Base-by-base conservation (phyloP, 2,797 vertebrate genomes). In the Falco naumanni region DNA sequence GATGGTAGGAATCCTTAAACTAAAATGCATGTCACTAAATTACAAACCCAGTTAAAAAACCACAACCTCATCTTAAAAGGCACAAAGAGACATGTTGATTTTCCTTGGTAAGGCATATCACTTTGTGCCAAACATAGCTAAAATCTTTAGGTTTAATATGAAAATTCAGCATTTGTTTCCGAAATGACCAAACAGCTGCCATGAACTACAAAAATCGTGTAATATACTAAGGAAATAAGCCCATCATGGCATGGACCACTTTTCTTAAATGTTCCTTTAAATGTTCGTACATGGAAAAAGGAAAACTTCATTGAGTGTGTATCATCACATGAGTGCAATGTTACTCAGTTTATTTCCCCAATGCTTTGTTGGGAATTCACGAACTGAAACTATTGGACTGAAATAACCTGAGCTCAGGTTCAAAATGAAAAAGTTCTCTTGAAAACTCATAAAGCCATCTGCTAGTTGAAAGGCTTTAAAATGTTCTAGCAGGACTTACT, bases 381-480 rank as follows among this genome's bases (percentile, higher is more conserved):
- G 3, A 78, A 56, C 10, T 5, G 56, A 64, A 84, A 29, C 0
- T 9, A 37, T 0, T 48, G 21, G 28, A 45, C 25, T 48, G 50
- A 61, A 56, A 84, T 28, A 93, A 88, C 10, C 43, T 15, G 19
- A 79, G 31, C 12, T 10, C 12, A 57, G 11, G 22, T 70, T 82
- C 9, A 31, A 80, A 90, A 85, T 63, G 28, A 64, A 37, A 59
- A 84, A 50, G 17, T 43, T 72, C 12, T 59, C 47, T 34, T 56
- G 48, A 76, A 89, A 93, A 75, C 26, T 64, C 48, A 60, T 71
- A 47, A 10, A 71, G 53, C 50, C 47, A 80, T 53, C 50, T 92
- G 80, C n/a, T 57, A 95, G 41, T 19, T 50, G 24, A 84, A 95
- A 84, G 33, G 19, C 33, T 95, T 93, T 84, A 84, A 91, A 94